Evolutionary conservation across 2,113 vertebrate genomes (phyloP).

Genomic region (Apteryx owenii): DNA sequence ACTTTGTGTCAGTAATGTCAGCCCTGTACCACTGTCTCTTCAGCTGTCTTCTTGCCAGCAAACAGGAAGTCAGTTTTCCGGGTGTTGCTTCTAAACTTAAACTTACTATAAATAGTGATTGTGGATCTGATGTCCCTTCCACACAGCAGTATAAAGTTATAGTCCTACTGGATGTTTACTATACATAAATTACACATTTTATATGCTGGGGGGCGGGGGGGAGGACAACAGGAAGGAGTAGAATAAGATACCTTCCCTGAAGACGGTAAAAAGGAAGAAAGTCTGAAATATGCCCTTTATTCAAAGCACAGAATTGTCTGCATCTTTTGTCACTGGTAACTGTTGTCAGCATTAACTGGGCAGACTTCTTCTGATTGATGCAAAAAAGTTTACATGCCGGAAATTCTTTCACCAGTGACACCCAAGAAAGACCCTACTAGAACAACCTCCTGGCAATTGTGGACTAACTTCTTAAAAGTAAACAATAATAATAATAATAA

Average conservation of each 20-base stretch:
- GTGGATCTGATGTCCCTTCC: not conserved
- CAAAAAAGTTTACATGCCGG: not conserved
- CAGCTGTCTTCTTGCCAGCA: not conserved
- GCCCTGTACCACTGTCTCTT: not conserved
- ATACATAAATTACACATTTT: not conserved
- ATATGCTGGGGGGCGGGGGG: not conserved
- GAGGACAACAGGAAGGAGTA: not conserved
- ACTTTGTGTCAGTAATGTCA: accelerated
- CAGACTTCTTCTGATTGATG: not conserved
- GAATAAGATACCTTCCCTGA: not conserved
- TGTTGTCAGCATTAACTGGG: not conserved
- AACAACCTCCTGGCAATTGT: not conserved
- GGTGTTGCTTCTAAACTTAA: not conserved
- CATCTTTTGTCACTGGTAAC: not conserved
- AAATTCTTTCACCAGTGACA: not conserved
- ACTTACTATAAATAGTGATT: not conserved
- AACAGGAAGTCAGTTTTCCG: not conserved
- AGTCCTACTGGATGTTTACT: not conserved
- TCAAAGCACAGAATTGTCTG: not conserved
- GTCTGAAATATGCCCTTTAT: not conserved
- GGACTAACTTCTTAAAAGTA: not conserved
- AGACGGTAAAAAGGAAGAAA: not conserved
- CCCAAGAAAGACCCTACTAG: no score
- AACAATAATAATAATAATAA: not conserved
- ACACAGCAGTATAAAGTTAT: not conserved